These are phyloP conservation scores for Pygoscelis antarcticus DNA, from an alignment of 2,113 vertebrate species.

Conservation along the genomic window DNA sequence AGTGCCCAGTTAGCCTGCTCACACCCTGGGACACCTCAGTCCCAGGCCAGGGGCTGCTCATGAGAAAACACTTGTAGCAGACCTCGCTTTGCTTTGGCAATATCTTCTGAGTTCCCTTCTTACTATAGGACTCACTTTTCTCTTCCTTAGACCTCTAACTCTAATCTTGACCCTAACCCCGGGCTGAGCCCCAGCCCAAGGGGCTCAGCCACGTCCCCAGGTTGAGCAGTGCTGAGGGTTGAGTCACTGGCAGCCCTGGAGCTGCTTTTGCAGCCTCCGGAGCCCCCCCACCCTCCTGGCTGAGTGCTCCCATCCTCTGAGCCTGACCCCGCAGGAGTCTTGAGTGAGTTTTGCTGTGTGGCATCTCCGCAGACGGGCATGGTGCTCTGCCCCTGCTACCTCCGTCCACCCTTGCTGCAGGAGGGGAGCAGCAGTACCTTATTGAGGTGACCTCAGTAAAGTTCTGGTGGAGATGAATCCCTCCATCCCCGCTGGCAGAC, in stretches of 20 bases:
- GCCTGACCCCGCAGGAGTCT: rapidly evolving
- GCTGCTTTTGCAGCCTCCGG: not conserved
- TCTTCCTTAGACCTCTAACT: not conserved
- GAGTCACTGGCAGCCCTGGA: not conserved
- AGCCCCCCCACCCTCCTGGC: not conserved
- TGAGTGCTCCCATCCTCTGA: not conserved
- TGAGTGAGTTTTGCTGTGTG: not conserved
- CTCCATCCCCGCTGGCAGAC: not conserved
- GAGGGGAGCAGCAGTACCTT: not conserved
- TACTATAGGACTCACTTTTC: not conserved
- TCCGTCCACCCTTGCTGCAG: not conserved
- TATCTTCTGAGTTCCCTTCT: not conserved
- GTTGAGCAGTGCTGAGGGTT: rapidly evolving
- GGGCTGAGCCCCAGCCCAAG: not conserved
- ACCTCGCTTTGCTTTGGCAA: not conserved
- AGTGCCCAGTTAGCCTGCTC: not conserved
- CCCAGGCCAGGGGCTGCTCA: not conserved
- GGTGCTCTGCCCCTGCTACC: too few relatives aligned
- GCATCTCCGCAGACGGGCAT: not conserved
- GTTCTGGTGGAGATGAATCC: not conserved
- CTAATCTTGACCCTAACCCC: not conserved
- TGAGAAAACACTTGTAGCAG: not conserved
- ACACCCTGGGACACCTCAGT: not conserved
- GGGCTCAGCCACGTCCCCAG: not conserved
- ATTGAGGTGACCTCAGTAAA: not conserved